Conservation (phyloP, 2,888 invertebrate species). For the Junonia oenone region DNA sequence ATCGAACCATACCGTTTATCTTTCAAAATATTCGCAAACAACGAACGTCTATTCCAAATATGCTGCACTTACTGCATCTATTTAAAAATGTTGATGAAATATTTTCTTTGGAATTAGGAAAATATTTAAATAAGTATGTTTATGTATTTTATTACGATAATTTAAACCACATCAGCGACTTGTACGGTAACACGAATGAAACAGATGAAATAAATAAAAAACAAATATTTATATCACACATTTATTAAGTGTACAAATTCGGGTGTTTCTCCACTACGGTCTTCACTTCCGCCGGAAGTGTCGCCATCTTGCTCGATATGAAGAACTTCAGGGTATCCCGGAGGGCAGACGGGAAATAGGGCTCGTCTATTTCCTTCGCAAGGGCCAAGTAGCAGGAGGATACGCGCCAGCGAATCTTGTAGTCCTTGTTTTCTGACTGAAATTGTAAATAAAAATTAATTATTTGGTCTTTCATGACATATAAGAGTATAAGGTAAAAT, state of each 20-base stretch:
- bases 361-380: slow-evolving; percentile 38
- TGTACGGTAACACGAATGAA: too few species aligned
- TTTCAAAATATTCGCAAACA: too few species aligned
- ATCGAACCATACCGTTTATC: too few species aligned
- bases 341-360: slow-evolving; percentile 49
- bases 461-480: too few species aligned
- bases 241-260: slow-evolving; percentile 23
- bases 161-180: too few species aligned
- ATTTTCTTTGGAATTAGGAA: too few species aligned
- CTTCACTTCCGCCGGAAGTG: slow-evolving; percentile 34
- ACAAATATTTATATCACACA: background rate
- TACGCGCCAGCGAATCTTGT: slow-evolving; percentile 81
- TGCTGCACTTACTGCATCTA: too few species aligned
- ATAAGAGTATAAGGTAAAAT: too few species aligned
- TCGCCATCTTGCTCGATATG: slow-evolving; percentile 41
- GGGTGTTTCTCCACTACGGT: slow-evolving; percentile 35
- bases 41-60: too few species aligned
- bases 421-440: slow-evolving; percentile 84
- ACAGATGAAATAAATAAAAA: background rate
- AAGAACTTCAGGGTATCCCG: slow-evolving; percentile 60
- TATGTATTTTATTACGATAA: too few species aligned
- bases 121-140: too few species aligned
- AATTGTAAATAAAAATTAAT: background rate
- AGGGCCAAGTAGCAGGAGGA: slow-evolving; percentile 81
- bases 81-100: too few species aligned